Evolutionary conservation across 2,797 vertebrate species (phyloP).

Genomic region (Austrolebias charrua): DNA sequence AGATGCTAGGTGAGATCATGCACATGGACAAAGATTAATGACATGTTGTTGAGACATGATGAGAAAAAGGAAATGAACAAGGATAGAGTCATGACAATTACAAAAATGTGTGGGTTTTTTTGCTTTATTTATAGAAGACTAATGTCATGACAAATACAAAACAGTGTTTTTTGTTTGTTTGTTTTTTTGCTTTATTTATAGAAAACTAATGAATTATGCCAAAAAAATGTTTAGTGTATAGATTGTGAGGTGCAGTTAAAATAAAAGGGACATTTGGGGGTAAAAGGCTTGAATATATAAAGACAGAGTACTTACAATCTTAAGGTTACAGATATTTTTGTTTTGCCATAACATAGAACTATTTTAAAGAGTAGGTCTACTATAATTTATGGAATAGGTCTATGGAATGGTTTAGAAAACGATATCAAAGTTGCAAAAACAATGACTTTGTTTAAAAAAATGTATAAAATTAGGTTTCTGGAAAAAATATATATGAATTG

Average conservation of each 20-base stretch:
- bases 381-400: too few relatives aligned
- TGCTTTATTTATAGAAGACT: conserved; percentile 7
- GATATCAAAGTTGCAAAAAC: too few relatives aligned
- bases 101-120: neutral
- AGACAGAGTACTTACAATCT: too few relatives aligned
- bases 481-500: too few relatives aligned
- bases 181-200: neutral
- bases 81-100: neutral
- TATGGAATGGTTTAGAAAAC: too few relatives aligned
- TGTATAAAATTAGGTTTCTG: too few relatives aligned
- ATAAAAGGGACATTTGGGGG: neutral
- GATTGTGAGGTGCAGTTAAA: neutral
- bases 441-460: too few relatives aligned
- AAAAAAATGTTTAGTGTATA: neutral
- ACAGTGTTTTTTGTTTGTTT: too few relatives aligned
- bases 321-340: too few relatives aligned
- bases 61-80: neutral
- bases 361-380: too few relatives aligned
- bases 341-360: too few relatives aligned
- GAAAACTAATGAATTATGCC: conserved; percentile 13
- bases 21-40: conserved; percentile 21
- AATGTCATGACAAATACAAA: conserved; percentile 5
- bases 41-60: conserved; percentile 55
- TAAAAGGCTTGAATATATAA: conserved; percentile 8
- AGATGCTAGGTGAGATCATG: conserved; percentile 33